phyloP scores from a whole-genome alignment of 1,140 invertebrate genomes.

The Papilio glaucus region DNA sequence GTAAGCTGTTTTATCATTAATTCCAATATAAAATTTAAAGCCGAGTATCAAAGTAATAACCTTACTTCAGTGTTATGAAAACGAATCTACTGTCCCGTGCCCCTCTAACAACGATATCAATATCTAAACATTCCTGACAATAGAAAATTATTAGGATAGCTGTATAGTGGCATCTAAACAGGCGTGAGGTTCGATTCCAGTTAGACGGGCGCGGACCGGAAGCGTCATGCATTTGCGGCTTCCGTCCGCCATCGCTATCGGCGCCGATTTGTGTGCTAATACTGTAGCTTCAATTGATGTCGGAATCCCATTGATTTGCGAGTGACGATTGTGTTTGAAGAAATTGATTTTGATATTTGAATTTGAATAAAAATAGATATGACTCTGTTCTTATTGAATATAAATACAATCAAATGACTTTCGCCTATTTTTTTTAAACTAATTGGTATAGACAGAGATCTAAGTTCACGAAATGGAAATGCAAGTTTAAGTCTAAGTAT shows the following conservation, averaged over 20 bases:
- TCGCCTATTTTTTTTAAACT: too few relatives aligned
- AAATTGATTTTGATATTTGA: conserved; percentile 20
- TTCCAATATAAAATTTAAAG: too few relatives aligned
- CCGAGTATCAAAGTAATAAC: too few relatives aligned
- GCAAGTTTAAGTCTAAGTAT: too few relatives aligned
- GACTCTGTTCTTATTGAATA: too few relatives aligned
- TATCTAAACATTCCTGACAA: not conserved
- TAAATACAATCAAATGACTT: too few relatives aligned
- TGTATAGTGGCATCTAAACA: conserved; percentile 37
- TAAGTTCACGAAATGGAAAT: too few relatives aligned
- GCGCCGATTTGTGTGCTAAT: conserved; percentile 35
- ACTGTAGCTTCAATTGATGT: not conserved
- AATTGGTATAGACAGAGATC: too few relatives aligned
- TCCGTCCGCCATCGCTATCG: conserved; percentile 27
- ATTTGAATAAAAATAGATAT: not conserved
- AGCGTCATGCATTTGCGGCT: conserved; percentile 43
- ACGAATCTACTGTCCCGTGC: not conserved
- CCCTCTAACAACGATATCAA: not conserved
- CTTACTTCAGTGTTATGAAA: too few relatives aligned
- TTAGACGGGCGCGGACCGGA: conserved; percentile 41
- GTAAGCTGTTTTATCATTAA: too few relatives aligned
- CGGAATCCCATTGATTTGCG: conserved; percentile 6
- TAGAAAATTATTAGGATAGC: conserved; percentile 11
- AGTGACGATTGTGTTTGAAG: not conserved
- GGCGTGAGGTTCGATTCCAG: conserved; percentile 23